Base-by-base conservation (phyloP, 2,888 invertebrate genomes). In the Cylindroiulus punctatus region DNA sequence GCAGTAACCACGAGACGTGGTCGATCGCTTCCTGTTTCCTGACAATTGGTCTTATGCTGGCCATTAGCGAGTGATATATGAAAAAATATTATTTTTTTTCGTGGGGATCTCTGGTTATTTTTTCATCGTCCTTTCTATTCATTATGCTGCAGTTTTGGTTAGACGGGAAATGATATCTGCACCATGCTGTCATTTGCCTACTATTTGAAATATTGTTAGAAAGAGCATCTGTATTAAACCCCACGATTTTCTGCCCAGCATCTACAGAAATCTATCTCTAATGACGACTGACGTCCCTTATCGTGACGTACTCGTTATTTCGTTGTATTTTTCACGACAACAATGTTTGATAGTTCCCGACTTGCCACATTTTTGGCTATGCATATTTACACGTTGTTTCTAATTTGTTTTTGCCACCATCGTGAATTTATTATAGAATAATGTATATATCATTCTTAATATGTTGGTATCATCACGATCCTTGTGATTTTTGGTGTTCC, bases 21-120 rank as follows among this genome's bases (percentile, higher is more conserved):
- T 76, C 26, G 76, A 76, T 76, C n/a, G 76, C 76, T 76, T 76
- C 76, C 76, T 30, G 76, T 76, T 76, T 76, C 22, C 76, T 76
- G 76, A 76, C 76, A 76, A 76, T 76, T 76, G 76, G 76, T 76
- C 76, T 76, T 76, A 76, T 26, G 76, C 30, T 76, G 12, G 76
- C 76, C 76, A 76, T 76, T 76, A 76, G 76, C 14, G 76, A 30
- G 30, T 76, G 76, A 76, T 76, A 76, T 26, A 76, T 76, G 76
- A 76, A 76, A 76, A 76, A 76, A 65, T 76, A 30, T 65, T 65
- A 8, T 5, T 14, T 44, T 44, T 44, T 44, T 44, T 5, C 12
- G 36, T 44, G 44, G 44, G 8, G 44, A 44, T 44, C 8, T 44
- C 12, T 3, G 8, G 14, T 14, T 44, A 14, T 44, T 44, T 44